Conservation (phyloP, 2,888 invertebrate genomes). For the Siphonodentalium dalli region DNA sequence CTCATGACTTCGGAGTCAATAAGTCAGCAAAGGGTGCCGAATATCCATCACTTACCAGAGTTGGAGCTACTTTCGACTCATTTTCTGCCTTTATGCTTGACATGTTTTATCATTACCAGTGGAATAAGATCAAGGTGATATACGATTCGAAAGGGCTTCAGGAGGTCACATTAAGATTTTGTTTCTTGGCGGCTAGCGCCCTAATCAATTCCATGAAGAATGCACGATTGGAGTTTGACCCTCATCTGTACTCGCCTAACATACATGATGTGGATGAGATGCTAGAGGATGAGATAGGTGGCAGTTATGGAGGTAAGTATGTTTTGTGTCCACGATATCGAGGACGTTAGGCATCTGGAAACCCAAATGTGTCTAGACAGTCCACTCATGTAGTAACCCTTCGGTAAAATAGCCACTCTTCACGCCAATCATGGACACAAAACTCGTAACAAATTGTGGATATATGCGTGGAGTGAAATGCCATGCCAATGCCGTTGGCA, state of each 20-base stretch:
- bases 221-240: conserved; percentile 30
- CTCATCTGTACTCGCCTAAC: conserved; percentile 27
- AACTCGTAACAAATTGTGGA: too few species aligned
- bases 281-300: conserved; percentile 42
- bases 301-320: conserved; percentile 39
- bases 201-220: conserved; percentile 70
- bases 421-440: too few species aligned
- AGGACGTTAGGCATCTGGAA: too few species aligned
- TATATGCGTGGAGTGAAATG: too few species aligned
- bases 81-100: conserved; percentile 28
- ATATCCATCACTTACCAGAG: conserved; percentile 41
- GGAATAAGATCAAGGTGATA: conserved; percentile 69
- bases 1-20: conserved; percentile 52
- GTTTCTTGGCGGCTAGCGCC: conserved; percentile 79
- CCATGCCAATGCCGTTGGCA: too few species aligned
- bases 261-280: conserved; percentile 25
- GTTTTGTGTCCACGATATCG: background rate
- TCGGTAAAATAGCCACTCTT: too few species aligned
- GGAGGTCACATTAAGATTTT: conserved; percentile 74
- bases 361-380: too few species aligned
- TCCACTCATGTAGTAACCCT: too few species aligned
- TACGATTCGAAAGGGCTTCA: conserved; percentile 79
- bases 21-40: conserved; percentile 31
- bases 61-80: conserved; percentile 44
- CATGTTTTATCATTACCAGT: conserved; percentile 28